phyloP scores from a whole-genome alignment of 1,140 invertebrate species.

The Formica selysi region DNA sequence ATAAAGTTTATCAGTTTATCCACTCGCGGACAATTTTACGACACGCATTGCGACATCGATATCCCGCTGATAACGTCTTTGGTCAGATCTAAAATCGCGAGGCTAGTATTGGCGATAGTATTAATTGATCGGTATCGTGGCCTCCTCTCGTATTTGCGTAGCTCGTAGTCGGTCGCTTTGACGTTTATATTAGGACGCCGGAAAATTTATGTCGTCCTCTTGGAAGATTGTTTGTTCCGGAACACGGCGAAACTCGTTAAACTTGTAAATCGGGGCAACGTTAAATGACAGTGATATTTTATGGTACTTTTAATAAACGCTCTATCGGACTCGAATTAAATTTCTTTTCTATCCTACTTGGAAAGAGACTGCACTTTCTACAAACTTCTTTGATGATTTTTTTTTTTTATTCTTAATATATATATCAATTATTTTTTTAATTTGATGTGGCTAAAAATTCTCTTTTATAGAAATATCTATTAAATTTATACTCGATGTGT shows the following conservation, averaged over 20 bases:
- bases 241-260: slow-evolving; percentile 28
- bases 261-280: slow-evolving; percentile 53
- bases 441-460: background rate
- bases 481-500: background rate
- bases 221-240: slow-evolving; percentile 47
- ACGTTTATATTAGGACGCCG: slow-evolving; percentile 46
- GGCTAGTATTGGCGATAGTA: slow-evolving; percentile 16
- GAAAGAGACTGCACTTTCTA: background rate
- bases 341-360: background rate
- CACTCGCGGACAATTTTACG: slow-evolving; percentile 58
- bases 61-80: background rate
- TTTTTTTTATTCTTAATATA: background rate
- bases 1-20: slow-evolving; percentile 67
- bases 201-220: slow-evolving; percentile 41
- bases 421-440: background rate
- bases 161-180: slow-evolving; percentile 32
- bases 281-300: slow-evolving; percentile 38
- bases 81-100: background rate
- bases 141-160: background rate
- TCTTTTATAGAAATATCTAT: background rate
- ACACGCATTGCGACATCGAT: slow-evolving; percentile 27
- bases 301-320: slow-evolving; percentile 42
- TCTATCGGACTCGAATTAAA: slow-evolving; percentile 17
- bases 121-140: slow-evolving; percentile 28
- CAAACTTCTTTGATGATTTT: background rate